A percentile compares a stretch with the other conserved stretches of the same genome.
Conservation (phyloP, 2,888 invertebrate genomes). For the Bimastos eiseni region DNA sequence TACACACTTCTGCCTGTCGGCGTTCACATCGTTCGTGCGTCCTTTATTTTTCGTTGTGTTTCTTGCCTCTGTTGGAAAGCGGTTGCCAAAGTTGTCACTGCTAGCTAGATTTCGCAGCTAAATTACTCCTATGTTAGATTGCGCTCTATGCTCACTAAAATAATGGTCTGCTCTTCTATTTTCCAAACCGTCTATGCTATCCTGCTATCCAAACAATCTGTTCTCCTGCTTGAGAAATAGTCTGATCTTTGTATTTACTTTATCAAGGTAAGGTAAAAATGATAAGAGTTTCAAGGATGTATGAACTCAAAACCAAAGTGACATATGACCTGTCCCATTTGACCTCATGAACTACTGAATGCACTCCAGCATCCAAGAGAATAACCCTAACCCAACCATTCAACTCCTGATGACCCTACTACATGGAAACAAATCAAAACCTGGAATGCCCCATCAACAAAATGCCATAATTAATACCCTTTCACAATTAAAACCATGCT, state of each 20-base stretch:
- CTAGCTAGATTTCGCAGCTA: too few species aligned
- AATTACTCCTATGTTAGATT: too few species aligned
- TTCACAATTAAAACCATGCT: too few species aligned
- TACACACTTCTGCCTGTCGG: too few species aligned
- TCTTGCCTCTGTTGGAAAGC: too few species aligned
- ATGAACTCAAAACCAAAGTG: neutral
- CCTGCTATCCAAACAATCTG: neutral
- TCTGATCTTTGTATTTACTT: neutral
- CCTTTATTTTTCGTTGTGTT: too few species aligned
- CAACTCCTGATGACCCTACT: neutral
- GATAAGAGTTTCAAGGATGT: neutral
- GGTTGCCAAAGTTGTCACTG: too few species aligned
- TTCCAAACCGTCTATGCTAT: neutral
- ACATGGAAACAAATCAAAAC: neutral
- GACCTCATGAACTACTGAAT: neutral
- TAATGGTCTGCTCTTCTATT: neutral
- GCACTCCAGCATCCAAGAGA: neutral
- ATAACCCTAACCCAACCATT: too few species aligned
- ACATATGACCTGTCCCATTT: neutral
- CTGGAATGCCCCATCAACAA: neutral
- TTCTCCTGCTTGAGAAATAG: too few species aligned
- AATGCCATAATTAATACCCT: neutral
- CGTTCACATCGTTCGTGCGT: too few species aligned
- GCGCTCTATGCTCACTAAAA: too few species aligned
- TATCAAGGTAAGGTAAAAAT: neutral